phyloP scores from a whole-genome alignment of 2,888 invertebrate genomes.

The Lasioglossum zephyrum region DNA sequence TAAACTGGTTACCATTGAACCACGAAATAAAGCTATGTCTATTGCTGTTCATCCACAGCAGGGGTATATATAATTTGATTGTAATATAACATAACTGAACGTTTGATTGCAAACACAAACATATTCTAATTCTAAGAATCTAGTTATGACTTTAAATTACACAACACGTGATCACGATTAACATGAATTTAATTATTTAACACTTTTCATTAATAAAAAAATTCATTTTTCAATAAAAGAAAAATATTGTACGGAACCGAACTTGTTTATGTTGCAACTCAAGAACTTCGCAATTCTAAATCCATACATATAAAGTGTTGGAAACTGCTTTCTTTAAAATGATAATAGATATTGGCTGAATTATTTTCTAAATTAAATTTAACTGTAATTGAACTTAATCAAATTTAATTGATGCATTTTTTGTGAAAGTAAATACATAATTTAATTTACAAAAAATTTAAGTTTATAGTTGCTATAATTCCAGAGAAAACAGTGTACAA shows the following conservation, averaged over 20 bases:
- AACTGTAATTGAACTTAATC: background rate
- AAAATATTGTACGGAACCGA: background rate
- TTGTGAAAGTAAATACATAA: background rate
- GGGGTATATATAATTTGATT: slow-evolving; percentile 80
- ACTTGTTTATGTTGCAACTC: background rate
- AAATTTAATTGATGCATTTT: background rate
- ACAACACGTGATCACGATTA: background rate
- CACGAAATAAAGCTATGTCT: slow-evolving; percentile 86
- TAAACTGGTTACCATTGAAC: slow-evolving; percentile 85
- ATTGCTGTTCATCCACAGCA: slow-evolving; percentile 88
- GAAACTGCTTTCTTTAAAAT: background rate
- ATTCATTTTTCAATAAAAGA: background rate
- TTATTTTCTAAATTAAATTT: background rate
- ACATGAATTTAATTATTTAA: background rate
- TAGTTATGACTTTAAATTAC: background rate
- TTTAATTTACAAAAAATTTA: background rate
- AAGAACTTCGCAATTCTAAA: background rate
- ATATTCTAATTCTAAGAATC: background rate
- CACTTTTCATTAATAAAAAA: background rate
- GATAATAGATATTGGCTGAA: background rate
- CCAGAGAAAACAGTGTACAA: background rate
- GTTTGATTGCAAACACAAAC: background rate
- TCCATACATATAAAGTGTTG: background rate
- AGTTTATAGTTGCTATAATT: background rate
- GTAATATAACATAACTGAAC: background rate